Percentiles rank a stretch among this genome's conserved stretches.
phyloP scores from a whole-genome alignment of 2,113 vertebrate species.

The Platysteira castanea region DNA sequence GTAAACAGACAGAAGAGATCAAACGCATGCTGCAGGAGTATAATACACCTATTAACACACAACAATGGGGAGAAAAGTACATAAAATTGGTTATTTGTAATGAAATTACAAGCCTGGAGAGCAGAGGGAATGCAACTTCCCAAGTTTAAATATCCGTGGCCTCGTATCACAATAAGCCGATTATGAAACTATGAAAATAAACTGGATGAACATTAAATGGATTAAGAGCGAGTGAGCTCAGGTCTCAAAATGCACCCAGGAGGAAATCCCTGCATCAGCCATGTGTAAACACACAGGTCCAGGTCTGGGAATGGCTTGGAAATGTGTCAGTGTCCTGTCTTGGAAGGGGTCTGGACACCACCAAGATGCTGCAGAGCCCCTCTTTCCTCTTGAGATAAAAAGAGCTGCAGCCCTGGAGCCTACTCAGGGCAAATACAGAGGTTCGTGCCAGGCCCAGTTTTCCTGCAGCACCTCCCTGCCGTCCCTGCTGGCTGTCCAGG shows the following conservation, averaged over 20 bases:
- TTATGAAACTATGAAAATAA: neutral
- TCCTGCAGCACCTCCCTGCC: neutral
- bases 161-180: neutral
- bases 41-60: neutral
- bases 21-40: neutral
- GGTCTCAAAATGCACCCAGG: neutral
- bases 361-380: neutral
- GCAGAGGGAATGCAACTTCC: neutral
- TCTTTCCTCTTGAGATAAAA: neutral
- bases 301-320: neutral
- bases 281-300: fast-evolving
- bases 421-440: neutral
- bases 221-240: neutral
- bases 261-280: neutral
- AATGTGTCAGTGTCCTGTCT: neutral
- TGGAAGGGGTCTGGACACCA: neutral
- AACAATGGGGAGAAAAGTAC: neutral
- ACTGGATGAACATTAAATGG: neutral
- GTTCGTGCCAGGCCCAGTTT: neutral
- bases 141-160: neutral
- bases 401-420: fast-evolving
- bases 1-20: neutral
- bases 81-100: neutral
- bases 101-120: neutral
- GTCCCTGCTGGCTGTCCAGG: neutral